Percentiles rank a stretch among this genome's conserved stretches.
phyloP scores from a whole-genome alignment of 2,888 invertebrate species.

The Caenorhabditis sulstoni region DNA sequence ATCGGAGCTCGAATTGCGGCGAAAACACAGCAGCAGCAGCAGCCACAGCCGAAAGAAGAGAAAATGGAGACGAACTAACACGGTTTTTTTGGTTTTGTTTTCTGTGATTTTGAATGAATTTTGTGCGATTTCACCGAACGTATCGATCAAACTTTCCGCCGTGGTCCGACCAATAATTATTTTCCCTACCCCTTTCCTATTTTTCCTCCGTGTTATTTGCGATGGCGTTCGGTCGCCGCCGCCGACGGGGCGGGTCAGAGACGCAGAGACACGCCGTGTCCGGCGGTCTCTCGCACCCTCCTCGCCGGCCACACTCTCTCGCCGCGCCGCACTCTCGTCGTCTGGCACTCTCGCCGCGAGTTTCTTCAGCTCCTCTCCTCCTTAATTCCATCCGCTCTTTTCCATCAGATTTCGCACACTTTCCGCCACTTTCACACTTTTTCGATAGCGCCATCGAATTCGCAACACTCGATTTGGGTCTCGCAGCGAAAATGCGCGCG shows the following conservation, averaged over 20 bases:
- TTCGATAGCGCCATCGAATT: background rate
- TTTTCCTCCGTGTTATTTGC: constrained; percentile 2
- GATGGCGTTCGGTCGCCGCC: background rate
- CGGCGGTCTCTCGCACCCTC: background rate
- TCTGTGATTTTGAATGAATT: constrained; percentile 6
- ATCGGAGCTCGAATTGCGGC: constrained; percentile 37
- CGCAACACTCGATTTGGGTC: constrained; percentile 1
- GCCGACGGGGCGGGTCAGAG: too few relatives aligned
- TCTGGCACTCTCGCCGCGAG: background rate
- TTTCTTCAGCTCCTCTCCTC: background rate
- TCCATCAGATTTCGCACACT: background rate
- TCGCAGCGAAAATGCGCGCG: background rate
- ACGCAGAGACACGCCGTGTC: constrained; percentile 18
- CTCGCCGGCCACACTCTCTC: constrained; percentile 7
- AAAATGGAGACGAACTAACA: constrained; percentile 34
- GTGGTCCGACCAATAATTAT: background rate
- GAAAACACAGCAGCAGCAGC: background rate
- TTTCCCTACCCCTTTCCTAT: background rate
- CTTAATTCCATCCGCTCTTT: background rate
- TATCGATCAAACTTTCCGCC: background rate
- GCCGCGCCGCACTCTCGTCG: constrained; percentile 5
- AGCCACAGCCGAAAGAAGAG: constrained; percentile 14
- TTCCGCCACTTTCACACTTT: background rate
- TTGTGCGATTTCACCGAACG: background rate
- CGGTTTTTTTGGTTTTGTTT: background rate